Conservation (phyloP, 2,888 invertebrate genomes). For the Heliconius ismenius region DNA sequence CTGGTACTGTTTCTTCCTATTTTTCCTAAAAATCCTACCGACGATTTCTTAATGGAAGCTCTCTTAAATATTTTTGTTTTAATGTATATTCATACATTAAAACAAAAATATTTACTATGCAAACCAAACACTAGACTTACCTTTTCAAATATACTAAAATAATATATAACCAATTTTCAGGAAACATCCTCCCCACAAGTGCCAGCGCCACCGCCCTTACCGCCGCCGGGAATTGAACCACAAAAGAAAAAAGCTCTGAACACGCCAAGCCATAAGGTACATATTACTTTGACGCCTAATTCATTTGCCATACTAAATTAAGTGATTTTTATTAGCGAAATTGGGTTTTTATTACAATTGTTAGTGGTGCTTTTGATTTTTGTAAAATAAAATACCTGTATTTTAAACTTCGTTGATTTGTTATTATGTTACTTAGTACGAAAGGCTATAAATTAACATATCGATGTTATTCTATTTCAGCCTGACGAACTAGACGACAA, state of each 20-base stretch:
- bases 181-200: conserved; percentile 79
- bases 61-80: too few species aligned
- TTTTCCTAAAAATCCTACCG: not conserved
- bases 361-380: too few species aligned
- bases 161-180: conserved; percentile 56
- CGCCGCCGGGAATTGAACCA: conserved; percentile 74
- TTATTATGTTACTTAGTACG: not conserved
- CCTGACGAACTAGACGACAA: conserved; percentile 76
- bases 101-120: not conserved
- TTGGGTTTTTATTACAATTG: not conserved
- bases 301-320: not conserved
- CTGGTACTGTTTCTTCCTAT: not conserved
- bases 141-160: conserved; percentile 30
- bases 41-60: not conserved
- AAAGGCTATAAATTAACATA: not conserved
- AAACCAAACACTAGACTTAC: conserved; percentile 31
- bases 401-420: too few species aligned
- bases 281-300: conserved; percentile 20
- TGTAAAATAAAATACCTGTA: too few species aligned
- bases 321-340: not conserved
- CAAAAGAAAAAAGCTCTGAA: conserved; percentile 88
- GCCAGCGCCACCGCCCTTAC: conserved; percentile 75
- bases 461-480: conserved; percentile 54
- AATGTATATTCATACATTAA: too few species aligned
- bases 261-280: conserved; percentile 86